These are phyloP conservation scores for Ophion costatus DNA, from an alignment of 2,888 invertebrate species.

Conservation along the genomic window DNA sequence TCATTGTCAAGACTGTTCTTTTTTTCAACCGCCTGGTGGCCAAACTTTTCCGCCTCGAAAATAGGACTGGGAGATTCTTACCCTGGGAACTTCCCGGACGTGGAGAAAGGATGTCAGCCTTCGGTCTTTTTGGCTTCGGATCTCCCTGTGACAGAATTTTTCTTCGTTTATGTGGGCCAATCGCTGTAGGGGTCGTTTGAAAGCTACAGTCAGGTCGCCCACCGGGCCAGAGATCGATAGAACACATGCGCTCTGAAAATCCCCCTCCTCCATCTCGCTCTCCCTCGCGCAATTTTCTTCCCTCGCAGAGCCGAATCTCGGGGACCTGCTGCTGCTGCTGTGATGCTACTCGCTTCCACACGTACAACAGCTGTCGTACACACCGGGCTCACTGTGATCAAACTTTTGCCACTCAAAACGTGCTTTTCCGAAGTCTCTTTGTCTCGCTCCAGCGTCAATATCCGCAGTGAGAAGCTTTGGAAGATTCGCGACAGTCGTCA, in stretches of 20 bases:
- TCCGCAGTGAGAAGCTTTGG: neutral
- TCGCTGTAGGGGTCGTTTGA: slow-evolving; percentile 8
- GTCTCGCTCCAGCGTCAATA: neutral
- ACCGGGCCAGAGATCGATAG: slow-evolving; percentile 75
- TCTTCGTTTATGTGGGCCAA: slow-evolving; percentile 22
- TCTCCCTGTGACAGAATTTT: slow-evolving; percentile 13
- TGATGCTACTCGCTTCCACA: slow-evolving; percentile 23
- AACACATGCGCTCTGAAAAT: slow-evolving; percentile 79
- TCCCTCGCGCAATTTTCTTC: slow-evolving; percentile 56
- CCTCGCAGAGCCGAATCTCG: slow-evolving; percentile 59
- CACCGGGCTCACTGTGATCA: slow-evolving; percentile 23
- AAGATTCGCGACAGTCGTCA: neutral
- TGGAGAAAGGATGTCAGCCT: slow-evolving; percentile 3
- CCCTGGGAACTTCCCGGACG: neutral
- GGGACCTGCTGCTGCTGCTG: slow-evolving; percentile 55
- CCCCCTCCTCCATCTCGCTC: slow-evolving; percentile 41
- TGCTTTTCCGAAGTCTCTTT: slow-evolving; percentile 3
- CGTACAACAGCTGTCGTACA: slow-evolving; percentile 52
- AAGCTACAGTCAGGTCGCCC: slow-evolving; percentile 32
- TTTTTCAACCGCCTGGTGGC: too few relatives aligned
- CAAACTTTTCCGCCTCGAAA: neutral
- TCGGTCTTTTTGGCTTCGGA: neutral
- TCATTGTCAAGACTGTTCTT: too few relatives aligned
- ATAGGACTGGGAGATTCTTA: neutral
- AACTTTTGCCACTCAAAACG: slow-evolving; percentile 57